Conservation (phyloP, 2,888 invertebrate species). For the Asteroscopus sphinx region DNA sequence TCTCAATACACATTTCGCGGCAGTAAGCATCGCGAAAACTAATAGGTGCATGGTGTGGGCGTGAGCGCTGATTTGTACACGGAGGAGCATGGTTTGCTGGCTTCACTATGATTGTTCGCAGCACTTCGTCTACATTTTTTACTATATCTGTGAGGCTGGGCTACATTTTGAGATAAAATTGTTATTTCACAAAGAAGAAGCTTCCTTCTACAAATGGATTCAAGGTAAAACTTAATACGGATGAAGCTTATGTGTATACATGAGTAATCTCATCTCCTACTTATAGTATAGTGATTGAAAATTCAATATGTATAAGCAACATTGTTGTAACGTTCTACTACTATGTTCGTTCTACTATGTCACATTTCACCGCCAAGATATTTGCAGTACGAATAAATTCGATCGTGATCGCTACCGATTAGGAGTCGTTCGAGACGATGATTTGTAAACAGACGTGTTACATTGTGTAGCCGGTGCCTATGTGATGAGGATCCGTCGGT, state of each 20-base stretch:
- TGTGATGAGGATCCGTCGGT: slow-evolving; percentile 35
- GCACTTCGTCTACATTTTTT: too few relatives aligned
- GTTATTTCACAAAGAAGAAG: slow-evolving; percentile 1
- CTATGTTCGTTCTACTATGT: slow-evolving; percentile 23
- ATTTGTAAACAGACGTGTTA: slow-evolving; percentile 23
- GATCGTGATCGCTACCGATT: slow-evolving; percentile 20
- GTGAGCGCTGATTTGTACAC: too few relatives aligned
- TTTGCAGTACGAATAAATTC: slow-evolving; percentile 34
- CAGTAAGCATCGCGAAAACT: too few relatives aligned
- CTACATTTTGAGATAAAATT: slow-evolving; percentile 1
- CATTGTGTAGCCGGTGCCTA: slow-evolving; percentile 28
- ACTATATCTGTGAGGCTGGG: too few relatives aligned
- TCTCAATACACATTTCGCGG: too few relatives aligned
- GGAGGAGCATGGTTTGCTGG: too few relatives aligned
- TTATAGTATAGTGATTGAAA: slow-evolving; percentile 21
- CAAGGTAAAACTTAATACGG: slow-evolving; percentile 14
- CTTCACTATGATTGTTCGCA: too few relatives aligned
- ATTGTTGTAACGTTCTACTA: slow-evolving; percentile 23
- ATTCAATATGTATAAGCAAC: slow-evolving; percentile 14
- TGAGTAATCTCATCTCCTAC: slow-evolving; percentile 18
- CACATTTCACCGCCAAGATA: slow-evolving; percentile 21
- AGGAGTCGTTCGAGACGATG: slow-evolving; percentile 3
- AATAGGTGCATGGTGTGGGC: too few relatives aligned
- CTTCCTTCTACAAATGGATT: slow-evolving; percentile 8
- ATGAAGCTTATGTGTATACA: slow-evolving; percentile 19